Evolutionary conservation across 2,113 vertebrate species (phyloP).

Genomic region (Oncorhynchus tshawytscha): DNA sequence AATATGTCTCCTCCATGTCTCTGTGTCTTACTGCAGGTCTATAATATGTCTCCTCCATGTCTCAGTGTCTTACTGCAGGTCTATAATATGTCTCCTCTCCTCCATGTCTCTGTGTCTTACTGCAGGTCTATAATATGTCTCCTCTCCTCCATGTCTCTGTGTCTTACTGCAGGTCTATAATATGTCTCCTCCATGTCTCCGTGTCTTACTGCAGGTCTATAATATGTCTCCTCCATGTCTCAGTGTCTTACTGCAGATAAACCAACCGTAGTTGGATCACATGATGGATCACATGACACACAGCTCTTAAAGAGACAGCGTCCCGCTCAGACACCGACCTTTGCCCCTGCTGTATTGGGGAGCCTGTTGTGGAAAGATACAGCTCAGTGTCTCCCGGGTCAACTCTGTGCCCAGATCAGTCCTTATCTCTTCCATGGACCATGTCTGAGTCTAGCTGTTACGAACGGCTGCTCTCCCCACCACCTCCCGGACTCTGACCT

Average conservation of each 20-base stretch:
- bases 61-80: too few species aligned
- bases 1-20: too few species aligned
- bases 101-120: too few species aligned
- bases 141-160: too few species aligned
- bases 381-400: neutral
- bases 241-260: neutral
- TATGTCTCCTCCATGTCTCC: too few species aligned
- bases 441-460: neutral
- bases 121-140: too few species aligned
- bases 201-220: too few species aligned
- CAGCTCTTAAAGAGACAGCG: neutral
- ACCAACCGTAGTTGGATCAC: neutral
- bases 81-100: too few species aligned
- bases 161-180: too few species aligned
- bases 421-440: neutral
- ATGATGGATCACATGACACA: neutral
- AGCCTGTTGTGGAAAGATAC: neutral
- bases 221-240: too few species aligned
- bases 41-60: too few species aligned
- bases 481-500: neutral
- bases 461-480: neutral
- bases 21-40: too few species aligned
- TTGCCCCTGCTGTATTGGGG: neutral
- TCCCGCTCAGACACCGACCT: neutral
- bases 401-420: neutral